Conservation (phyloP, 2,797 vertebrate genomes). For the Scarus forsteni region DNA sequence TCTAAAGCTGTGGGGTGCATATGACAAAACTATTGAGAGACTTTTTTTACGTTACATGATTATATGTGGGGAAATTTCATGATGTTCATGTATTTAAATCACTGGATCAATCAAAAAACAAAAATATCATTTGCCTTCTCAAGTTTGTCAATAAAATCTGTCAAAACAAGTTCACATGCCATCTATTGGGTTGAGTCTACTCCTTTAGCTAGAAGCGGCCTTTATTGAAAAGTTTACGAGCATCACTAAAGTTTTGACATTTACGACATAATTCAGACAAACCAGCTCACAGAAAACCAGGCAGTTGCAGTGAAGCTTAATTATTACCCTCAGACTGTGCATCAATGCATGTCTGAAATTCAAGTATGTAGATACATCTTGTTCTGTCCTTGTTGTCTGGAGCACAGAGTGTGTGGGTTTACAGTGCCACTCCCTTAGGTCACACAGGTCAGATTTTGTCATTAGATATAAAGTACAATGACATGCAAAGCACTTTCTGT, state of each 20-base stretch:
- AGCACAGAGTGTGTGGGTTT: slow-evolving; percentile 13
- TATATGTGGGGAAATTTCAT: background rate
- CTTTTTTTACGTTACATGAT: background rate
- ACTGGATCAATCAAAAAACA: background rate
- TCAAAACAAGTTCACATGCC: background rate
- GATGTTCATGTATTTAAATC: background rate
- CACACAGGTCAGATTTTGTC: slow-evolving; percentile 19
- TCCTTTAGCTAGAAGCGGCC: slow-evolving; percentile 22
- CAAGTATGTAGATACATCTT: slow-evolving; percentile 15
- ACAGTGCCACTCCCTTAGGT: slow-evolving; percentile 17
- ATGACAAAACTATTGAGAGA: no score
- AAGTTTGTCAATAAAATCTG: background rate
- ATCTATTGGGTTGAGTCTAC: slow-evolving; percentile 23
- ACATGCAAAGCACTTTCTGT: no score
- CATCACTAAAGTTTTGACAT: slow-evolving; percentile 58
- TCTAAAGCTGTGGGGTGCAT: no score
- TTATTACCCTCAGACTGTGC: slow-evolving; percentile 46
- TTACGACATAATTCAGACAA: slow-evolving; percentile 46
- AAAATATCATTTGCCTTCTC: background rate
- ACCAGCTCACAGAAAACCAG: slow-evolving; percentile 15
- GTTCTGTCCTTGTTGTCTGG: slow-evolving; percentile 10
- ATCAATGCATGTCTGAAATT: slow-evolving; percentile 42
- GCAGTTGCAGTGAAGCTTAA: slow-evolving; percentile 38
- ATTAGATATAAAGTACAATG: background rate
- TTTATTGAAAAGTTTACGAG: slow-evolving; percentile 63